Evolutionary conservation across 2,888 invertebrate species (phyloP), one percentile per base, ranked within the genome.

Genomic region (Tryphoninae sp.): DNA sequence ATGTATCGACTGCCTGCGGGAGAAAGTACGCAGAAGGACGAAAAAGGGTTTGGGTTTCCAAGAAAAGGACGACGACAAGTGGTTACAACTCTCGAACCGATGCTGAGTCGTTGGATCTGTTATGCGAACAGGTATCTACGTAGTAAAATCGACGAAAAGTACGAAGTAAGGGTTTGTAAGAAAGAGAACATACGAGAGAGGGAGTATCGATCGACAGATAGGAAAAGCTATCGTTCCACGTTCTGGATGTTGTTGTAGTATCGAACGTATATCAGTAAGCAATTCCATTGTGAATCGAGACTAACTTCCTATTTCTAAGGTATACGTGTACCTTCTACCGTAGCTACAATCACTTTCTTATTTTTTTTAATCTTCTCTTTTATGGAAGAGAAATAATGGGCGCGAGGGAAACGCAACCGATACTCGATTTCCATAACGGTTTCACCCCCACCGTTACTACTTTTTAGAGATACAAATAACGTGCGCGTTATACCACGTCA

Each of bases 201-300:
- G 45, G 1, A 4, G 42, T 42, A 26, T 42, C 55, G 65, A 23
- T 45, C 74, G 74, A 75, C 65, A 58, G 42, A 72, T 51, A 72
- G 65, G 45, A 64, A 67, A 8, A 45, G 40, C 33, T 40, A 64
- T 74, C 4, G 22, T 16, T 53, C 11, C 8, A 19, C 22, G 19
- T n/a, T 55, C 19, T 65, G 19, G 58, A 45, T 16, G 33, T 65
- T 75, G 45, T 13, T 58, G 16, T 26, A 49, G 58, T 58, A 64
- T 64, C 23, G 53, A 49, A 45, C 16, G 65, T 45, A 45, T 65
- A 67, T 75, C 75, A 67, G 75, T 67, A 75, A 75, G 65, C 75
- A 75, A 75, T 75, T 75, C 65, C 58, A 75, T 42, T 16, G 75
- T 58, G 75, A 58, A 65, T 58, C 49, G 75, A 58, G 65, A 58